phyloP scores from a whole-genome alignment of 2,888 invertebrate genomes.

The Lomographa bimaculata region DNA sequence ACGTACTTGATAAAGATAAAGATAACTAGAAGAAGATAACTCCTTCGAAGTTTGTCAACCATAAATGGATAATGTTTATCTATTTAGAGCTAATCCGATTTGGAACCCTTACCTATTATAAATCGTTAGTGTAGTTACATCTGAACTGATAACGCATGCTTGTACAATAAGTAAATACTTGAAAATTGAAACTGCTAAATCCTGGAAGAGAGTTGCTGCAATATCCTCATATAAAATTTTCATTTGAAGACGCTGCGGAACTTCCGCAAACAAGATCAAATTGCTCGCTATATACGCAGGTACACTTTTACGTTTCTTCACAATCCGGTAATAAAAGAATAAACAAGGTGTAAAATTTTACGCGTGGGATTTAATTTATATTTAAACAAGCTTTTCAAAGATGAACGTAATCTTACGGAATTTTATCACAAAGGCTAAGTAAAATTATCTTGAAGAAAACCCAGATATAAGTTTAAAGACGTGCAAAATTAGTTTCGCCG shows the following conservation, averaged over 20 bases:
- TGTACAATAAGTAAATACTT: too few relatives aligned
- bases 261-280: constrained; percentile 46
- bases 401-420: constrained; percentile 21
- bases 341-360: constrained; percentile 29
- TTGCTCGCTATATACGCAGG: constrained; percentile 36
- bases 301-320: constrained; percentile 26
- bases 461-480: not conserved
- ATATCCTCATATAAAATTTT: constrained; percentile 54
- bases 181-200: too few relatives aligned
- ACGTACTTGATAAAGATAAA: too few relatives aligned
- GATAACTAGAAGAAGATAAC: too few relatives aligned
- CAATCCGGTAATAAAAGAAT: constrained; percentile 30
- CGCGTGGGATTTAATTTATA: constrained; percentile 27
- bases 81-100: too few relatives aligned
- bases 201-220: constrained; percentile 28
- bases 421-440: constrained; percentile 19
- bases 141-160: too few relatives aligned
- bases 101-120: too few relatives aligned
- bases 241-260: constrained; percentile 33
- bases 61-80: too few relatives aligned
- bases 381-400: constrained; percentile 21
- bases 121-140: too few relatives aligned
- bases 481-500: constrained; percentile 9
- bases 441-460: constrained; percentile 2
- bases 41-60: too few relatives aligned